Base-by-base conservation (phyloP, 2,888 invertebrate genomes). In the Seira sanloemensis region DNA sequence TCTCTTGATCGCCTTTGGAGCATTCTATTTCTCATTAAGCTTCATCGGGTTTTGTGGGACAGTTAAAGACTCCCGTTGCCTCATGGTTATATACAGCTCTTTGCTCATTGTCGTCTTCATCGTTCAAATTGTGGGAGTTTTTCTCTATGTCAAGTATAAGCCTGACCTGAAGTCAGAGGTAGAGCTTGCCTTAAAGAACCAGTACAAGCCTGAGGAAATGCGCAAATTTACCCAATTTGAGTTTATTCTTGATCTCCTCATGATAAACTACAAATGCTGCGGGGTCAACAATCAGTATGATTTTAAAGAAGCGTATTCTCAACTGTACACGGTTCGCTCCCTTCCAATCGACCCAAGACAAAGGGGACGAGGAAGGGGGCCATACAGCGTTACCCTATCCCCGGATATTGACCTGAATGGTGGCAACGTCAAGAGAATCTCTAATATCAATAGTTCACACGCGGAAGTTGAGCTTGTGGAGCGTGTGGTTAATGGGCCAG, bases 181-280 rank as follows among this genome's bases (percentile, higher is more conserved):
- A 23, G 26, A 67, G 9, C 25, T 66, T 16, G 77, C 83, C 7
- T 21, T 83, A 2, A 83, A 67, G 16, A 23, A 54, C 0, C 73
- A 83, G n/a, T 83, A 83, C 27, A 77, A 72, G 7, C 58, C 77
- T 0, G 77, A 77, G 25, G 83, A 77, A 58, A 78, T 65, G 68
- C 37, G 46, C 2, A 23, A n/a, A 9, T 83, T 77, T 18, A 73
- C 77, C n/a, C 72, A 78, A 23, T 83, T 83, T 50, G 83, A 83
- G 58, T 83, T 83, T 18, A 68, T 83, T 54, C 16, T 83, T 18
- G 83, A 83, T 25, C 69, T 77, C 24, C 54, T 83, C 16, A 83
- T 83, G 83, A 68, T 83, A 9, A 83, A 83, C 27, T 77, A 77
- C 54, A 77, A 77, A 37, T 83, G 83, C 23, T 83, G 83, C 68